Percentiles rank a stretch among this genome's conserved stretches.
phyloP scores from a whole-genome alignment of 1,140 invertebrate genomes.

The Portunus trituberculatus region DNA sequence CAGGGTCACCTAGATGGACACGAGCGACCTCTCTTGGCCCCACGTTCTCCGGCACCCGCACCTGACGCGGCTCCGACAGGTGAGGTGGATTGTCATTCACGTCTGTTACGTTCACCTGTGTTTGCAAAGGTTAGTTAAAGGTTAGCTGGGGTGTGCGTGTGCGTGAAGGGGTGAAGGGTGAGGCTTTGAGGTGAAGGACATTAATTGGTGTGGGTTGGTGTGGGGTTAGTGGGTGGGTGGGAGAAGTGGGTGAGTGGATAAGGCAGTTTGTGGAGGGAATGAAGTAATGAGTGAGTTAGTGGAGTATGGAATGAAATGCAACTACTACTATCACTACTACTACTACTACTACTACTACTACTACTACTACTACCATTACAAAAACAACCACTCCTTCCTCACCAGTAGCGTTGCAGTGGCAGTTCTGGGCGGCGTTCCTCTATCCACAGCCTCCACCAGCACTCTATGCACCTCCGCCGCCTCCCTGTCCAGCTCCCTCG shows the following conservation, averaged over 20 bases:
- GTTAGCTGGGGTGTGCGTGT: not conserved
- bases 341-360: too few species aligned
- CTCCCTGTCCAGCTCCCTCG: slow-evolving; percentile 86
- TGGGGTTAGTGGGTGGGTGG: too few species aligned
- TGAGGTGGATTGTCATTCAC: slow-evolving; percentile 70
- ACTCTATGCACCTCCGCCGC: slow-evolving; percentile 95
- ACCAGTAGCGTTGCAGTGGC: slow-evolving; percentile 97
- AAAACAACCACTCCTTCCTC: slow-evolving; percentile 79
- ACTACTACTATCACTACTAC: not conserved
- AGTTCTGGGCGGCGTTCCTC: slow-evolving; percentile 96
- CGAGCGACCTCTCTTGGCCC: slow-evolving; percentile 38
- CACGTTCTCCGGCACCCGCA: slow-evolving; percentile 16
- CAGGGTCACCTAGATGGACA: slow-evolving; percentile 58
- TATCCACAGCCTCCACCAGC: slow-evolving; percentile 96
- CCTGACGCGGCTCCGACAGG: slow-evolving; percentile 14
- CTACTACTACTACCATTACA: too few species aligned
- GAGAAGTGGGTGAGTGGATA: too few species aligned
- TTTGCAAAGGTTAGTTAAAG: not conserved
- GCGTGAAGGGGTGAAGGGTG: too few species aligned
- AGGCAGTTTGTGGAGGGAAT: not conserved
- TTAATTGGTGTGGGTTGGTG: too few species aligned
- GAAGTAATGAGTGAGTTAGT: not conserved
- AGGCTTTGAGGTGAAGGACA: too few species aligned
- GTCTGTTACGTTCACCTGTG: slow-evolving; percentile 62
- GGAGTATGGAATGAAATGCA: too few species aligned